phyloP scores from a whole-genome alignment of 2,113 vertebrate species.

The Turnix velox region DNA sequence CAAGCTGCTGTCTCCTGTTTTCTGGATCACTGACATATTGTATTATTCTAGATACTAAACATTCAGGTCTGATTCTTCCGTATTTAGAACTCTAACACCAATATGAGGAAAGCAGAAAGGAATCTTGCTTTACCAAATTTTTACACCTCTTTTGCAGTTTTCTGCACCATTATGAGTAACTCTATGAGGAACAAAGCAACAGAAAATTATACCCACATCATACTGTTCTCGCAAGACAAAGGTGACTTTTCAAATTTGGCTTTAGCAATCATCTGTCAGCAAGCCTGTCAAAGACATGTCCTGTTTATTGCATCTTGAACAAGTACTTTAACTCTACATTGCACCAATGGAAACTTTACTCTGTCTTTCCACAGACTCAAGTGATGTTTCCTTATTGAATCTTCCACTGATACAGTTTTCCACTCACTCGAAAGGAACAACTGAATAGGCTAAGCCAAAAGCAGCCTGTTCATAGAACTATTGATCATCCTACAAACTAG shows the following conservation, averaged over 20 bases:
- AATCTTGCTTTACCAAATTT: neutral
- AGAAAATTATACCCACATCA: neutral
- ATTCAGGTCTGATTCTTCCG: neutral
- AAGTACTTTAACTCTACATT: neutral
- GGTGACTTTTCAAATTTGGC: neutral
- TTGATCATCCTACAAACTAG: neutral
- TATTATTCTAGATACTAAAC: neutral
- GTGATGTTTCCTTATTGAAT: neutral
- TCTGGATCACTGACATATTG: neutral
- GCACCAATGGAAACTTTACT: neutral
- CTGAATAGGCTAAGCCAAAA: neutral
- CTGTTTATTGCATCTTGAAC: neutral
- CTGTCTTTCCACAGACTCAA: neutral
- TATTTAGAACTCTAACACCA: neutral
- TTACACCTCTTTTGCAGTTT: neutral
- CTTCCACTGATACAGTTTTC: neutral
- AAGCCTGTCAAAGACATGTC: neutral
- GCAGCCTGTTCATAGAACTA: rapidly evolving
- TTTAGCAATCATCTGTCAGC: neutral
- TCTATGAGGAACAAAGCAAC: neutral
- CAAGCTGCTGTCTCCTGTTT: neutral
- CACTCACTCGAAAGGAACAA: neutral
- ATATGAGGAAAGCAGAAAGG: rapidly evolving
- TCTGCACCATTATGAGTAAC: neutral
- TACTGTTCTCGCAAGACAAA: neutral